Evolutionary conservation across 2,888 invertebrate species (phyloP).

Genomic region (Alloscopus bannaensis): DNA sequence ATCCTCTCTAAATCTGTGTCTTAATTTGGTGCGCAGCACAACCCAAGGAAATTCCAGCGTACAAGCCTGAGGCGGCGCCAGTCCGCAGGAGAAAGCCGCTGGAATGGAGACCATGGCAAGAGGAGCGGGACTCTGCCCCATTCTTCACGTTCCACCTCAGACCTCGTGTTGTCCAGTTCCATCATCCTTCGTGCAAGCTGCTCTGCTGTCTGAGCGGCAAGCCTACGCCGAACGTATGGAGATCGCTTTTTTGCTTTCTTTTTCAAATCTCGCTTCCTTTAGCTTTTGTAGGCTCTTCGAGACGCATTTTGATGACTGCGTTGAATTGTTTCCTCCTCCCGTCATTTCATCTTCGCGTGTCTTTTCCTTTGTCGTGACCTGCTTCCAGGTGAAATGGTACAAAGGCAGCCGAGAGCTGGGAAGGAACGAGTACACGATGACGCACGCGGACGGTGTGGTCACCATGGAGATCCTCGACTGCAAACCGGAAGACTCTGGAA

Average conservation of each 20-base stretch:
- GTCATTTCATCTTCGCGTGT: too few species aligned
- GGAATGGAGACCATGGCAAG: conserved; percentile 93
- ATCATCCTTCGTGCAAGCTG: conserved; percentile 95
- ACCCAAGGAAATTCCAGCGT: conserved; percentile 83
- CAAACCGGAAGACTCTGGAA: conserved; percentile 95
- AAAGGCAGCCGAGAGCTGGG: conserved; percentile 95
- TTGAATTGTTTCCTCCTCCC: too few species aligned
- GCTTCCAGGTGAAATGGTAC: conserved; percentile 79
- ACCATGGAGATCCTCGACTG: conserved; percentile 98
- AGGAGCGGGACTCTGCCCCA: conserved; percentile 94
- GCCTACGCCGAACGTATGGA: conserved; percentile 90
- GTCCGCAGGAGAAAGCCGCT: conserved; percentile 87
- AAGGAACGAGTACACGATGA: conserved; percentile 93
- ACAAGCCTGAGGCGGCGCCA: conserved; percentile 83
- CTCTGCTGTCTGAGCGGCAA: conserved; percentile 97
- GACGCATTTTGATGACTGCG: too few species aligned
- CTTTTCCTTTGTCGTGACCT: conserved; percentile 31
- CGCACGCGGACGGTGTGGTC: conserved; percentile 95
- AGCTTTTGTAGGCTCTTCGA: too few species aligned
- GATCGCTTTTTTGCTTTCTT: not conserved
- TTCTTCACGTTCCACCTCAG: conserved; percentile 98
- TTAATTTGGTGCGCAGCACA: too few species aligned
- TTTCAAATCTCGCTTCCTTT: too few species aligned
- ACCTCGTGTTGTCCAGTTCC: conserved; percentile 97
- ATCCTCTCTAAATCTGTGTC: too few species aligned